Evolutionary conservation across 2,888 invertebrate species (phyloP).

Genomic region (Ernsta delagoae): DNA sequence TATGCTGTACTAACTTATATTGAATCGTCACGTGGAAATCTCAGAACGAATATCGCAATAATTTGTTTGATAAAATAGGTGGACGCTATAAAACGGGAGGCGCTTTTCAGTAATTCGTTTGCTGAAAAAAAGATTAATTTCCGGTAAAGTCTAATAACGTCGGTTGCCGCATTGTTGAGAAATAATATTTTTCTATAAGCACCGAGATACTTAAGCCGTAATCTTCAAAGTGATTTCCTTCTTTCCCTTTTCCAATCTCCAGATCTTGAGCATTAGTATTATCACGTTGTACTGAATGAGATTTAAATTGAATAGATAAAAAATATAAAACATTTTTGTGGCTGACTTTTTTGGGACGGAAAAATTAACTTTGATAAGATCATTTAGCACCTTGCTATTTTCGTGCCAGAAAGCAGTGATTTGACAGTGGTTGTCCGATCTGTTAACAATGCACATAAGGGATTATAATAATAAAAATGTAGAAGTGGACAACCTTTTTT

Average conservation of each 20-base stretch:
- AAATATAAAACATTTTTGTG: background rate
- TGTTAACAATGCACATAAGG: too few relatives aligned
- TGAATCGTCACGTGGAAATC: too few relatives aligned
- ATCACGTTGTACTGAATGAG: conserved; percentile 15
- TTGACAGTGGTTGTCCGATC: too few relatives aligned
- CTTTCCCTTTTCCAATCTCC: conserved; percentile 15
- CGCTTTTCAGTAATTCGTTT: conserved; percentile 10
- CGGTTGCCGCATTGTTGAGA: conserved; percentile 21
- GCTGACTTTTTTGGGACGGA: background rate
- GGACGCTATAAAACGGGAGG: background rate
- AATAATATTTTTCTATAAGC: conserved; percentile 24
- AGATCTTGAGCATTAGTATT: conserved; percentile 19
- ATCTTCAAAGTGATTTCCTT: conserved; percentile 31
- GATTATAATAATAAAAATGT: too few relatives aligned
- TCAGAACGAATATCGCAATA: background rate
- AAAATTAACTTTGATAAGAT: background rate
- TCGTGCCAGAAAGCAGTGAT: too few relatives aligned
- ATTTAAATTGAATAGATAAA: background rate
- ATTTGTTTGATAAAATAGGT: background rate
- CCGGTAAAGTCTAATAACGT: conserved; percentile 12
- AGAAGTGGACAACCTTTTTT: too few relatives aligned
- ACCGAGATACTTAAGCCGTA: conserved; percentile 13
- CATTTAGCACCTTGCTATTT: too few relatives aligned
- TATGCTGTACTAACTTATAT: too few relatives aligned
- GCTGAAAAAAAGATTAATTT: conserved; percentile 16